A percentile compares a stretch with the other conserved stretches of the same genome.
Evolutionary conservation across 2,888 invertebrate genomes (phyloP).

Genomic region (Hyposoter dolosus): DNA sequence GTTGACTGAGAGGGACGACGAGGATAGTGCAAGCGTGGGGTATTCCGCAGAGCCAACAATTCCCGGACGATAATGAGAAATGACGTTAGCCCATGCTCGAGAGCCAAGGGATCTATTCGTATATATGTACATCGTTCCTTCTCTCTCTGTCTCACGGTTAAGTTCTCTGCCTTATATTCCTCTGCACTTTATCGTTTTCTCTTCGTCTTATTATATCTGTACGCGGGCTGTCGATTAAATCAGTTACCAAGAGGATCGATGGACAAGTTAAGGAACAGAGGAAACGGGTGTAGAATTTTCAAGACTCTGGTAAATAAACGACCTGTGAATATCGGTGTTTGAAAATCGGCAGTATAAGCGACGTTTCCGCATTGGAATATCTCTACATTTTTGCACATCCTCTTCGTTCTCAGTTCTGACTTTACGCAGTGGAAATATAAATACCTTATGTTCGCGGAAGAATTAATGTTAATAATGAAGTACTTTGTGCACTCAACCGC

Average conservation of each 20-base stretch:
- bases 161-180: neutral
- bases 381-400: neutral
- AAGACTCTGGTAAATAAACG: constrained; percentile 9
- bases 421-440: neutral
- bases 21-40: constrained; percentile 52
- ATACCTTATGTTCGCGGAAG: neutral
- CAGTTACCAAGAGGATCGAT: constrained; percentile 47
- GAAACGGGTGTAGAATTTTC: neutral
- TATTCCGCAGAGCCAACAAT: constrained; percentile 67
- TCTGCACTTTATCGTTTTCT: constrained; percentile 26
- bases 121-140: constrained; percentile 2
- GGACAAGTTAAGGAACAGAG: constrained; percentile 7
- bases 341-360: neutral
- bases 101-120: constrained; percentile 48
- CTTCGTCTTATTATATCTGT: constrained; percentile 47
- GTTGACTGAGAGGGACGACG: constrained; percentile 19
- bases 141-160: constrained; percentile 15
- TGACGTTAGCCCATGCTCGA: constrained; percentile 65
- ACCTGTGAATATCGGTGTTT: constrained; percentile 7
- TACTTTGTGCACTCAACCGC: neutral
- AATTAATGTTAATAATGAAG: neutral
- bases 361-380: neutral
- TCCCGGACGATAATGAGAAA: constrained; percentile 68
- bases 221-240: constrained; percentile 60
- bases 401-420: neutral